Conservation (phyloP, 1,140 invertebrate species). For the Dinoponera quadriceps region DNA sequence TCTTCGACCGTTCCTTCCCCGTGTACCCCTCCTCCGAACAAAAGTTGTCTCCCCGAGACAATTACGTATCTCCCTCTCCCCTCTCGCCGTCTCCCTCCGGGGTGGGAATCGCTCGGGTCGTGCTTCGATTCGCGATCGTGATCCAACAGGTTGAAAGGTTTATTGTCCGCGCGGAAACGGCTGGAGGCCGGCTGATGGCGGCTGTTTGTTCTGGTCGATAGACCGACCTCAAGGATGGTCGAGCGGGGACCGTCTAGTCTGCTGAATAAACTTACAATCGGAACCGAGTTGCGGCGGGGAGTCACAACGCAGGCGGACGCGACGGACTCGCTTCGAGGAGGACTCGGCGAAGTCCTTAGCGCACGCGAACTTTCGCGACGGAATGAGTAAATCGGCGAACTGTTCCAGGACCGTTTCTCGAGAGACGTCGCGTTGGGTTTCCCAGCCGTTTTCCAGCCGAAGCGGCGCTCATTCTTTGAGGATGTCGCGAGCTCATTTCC, state of each 20-base stretch:
- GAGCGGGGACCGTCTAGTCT: constrained; percentile 5
- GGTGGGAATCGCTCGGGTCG: too few relatives aligned
- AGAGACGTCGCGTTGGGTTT: too few relatives aligned
- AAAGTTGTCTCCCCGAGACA: too few relatives aligned
- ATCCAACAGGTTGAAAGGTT: constrained; percentile 47
- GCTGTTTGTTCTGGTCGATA: constrained; percentile 40
- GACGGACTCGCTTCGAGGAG: too few relatives aligned
- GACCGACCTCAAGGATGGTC: constrained; percentile 1
- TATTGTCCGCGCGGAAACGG: constrained; percentile 23
- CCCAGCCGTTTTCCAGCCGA: not conserved
- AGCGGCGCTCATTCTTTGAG: not conserved
- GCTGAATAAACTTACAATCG: constrained; percentile 47
- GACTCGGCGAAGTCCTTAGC: not conserved
- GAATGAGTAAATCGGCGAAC: not conserved
- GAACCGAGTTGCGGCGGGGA: constrained; percentile 17
- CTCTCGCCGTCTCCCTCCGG: too few relatives aligned
- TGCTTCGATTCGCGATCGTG: not conserved
- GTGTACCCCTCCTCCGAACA: too few relatives aligned
- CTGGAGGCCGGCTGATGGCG: constrained; percentile 1
- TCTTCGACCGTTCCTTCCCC: too few relatives aligned
- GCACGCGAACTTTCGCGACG: constrained; percentile 21
- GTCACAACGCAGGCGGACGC: too few relatives aligned
- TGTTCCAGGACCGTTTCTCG: constrained; percentile 12
- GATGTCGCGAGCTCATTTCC: constrained; percentile 17
- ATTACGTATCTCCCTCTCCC: too few relatives aligned